Base-by-base conservation (phyloP, 2,797 vertebrate genomes). In the Muscicapa striata region DNA sequence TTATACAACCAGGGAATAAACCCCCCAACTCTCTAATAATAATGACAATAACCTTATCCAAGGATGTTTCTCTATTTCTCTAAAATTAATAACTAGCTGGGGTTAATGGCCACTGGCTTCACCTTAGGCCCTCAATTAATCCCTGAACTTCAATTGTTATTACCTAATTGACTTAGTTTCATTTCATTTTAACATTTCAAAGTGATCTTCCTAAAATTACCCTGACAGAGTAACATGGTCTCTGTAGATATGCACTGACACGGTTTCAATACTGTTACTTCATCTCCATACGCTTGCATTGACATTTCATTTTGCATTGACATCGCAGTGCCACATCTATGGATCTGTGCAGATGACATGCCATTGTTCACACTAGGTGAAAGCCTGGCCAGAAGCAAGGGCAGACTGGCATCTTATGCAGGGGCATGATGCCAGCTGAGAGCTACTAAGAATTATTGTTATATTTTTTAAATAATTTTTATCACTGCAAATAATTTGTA, bases 101-200 rank as follows among this genome's bases (percentile, higher is more conserved):
- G 96, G 97, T 98, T 97, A 98, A 98, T 90, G 96, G 95, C 96
- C 96, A 93, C 74, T 96, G 94, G 87, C 94, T 97, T 97, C 95
- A 97, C 95, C 95, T 97, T 94, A 95, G 94, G 96, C 84, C 96
- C 93, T 94, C 96, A 98, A 97, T 98, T 98, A 97, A 98, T 97
- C 95, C 92, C 92, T 97, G 97, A 97, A 97, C 95, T 93, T 96
- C 95, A 92, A 95, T 76, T 97, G 95, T 96, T 98, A 97, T 93
- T 97, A 97, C 95, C 96, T 98, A 98, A 97, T 97, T 97, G 97
- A 97, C 93, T 96, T 96, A 85, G 97, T 97, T 97, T 96, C 94
- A 96, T 98, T 97, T 97, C 87, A 97, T 87, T 96, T 96, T 94
- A 93, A 92, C 91, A 87, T 97, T 97, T 97, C 95, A 96, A 95